Percentiles rank a stretch among this genome's conserved stretches.
Conservation (phyloP, 2,113 vertebrate species). For the Capreolus pygargus region DNA sequence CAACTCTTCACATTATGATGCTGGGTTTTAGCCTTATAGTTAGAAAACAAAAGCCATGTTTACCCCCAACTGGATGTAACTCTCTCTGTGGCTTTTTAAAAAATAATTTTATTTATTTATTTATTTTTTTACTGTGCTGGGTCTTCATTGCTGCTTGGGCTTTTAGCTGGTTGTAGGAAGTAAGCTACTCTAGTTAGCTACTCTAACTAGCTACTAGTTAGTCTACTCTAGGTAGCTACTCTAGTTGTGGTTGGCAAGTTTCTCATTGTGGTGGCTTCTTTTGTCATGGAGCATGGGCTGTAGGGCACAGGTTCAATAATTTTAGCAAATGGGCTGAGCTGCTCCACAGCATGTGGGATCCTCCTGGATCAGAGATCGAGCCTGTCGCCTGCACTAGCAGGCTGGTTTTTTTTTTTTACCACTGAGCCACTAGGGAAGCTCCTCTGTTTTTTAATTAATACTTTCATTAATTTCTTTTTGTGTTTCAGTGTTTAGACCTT, state of each 20-base stretch:
- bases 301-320: neutral
- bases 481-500: neutral
- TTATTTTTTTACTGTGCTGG: neutral
- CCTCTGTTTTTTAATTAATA: neutral
- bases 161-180: neutral
- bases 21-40: neutral
- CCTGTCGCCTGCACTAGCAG: neutral
- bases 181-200: neutral
- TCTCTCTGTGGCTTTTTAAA: neutral
- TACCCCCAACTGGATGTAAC: neutral
- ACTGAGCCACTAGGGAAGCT: neutral
- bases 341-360: neutral
- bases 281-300: accelerated
- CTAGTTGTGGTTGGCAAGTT: neutral
- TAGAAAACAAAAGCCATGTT: neutral
- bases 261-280: neutral
- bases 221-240: too few relatives aligned
- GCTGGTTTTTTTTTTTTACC: neutral
- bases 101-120: neutral
- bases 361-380: neutral
- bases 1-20: neutral
- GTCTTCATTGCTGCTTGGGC: neutral
- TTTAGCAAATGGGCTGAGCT: neutral
- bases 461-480: neutral
- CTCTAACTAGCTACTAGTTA: too few relatives aligned